Conservation (phyloP, 2,113 vertebrate species). For the Penelope pileata region DNA sequence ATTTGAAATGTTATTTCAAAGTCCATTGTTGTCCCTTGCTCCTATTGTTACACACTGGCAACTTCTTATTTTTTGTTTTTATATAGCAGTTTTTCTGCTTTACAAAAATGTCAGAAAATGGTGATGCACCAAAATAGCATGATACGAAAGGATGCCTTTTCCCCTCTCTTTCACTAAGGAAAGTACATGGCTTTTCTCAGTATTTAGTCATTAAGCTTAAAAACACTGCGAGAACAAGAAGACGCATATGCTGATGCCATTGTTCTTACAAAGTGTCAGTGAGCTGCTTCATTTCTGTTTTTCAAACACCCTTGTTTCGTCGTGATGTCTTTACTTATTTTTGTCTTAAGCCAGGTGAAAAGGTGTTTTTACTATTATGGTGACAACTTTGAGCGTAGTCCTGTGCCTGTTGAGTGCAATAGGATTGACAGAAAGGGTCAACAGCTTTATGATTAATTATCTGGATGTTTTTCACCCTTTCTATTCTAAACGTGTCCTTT, state of each 20-base stretch:
- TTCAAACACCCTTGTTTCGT: constrained; percentile 14
- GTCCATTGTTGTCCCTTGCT: neutral
- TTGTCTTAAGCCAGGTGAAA: neutral
- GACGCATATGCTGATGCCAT: neutral
- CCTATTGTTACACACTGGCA: neutral
- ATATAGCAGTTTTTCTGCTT: neutral
- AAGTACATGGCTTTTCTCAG: neutral
- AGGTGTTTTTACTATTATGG: neutral
- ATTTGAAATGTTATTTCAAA: neutral
- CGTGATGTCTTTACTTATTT: constrained; percentile 13
- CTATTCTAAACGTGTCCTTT: constrained; percentile 42
- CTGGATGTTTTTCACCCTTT: neutral
- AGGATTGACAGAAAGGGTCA: neutral
- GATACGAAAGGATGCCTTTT: neutral
- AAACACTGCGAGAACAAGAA: neutral
- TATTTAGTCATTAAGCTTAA: neutral
- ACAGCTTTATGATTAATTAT: neutral
- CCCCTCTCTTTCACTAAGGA: neutral
- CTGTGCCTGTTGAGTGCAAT: neutral
- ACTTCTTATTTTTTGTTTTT: neutral
- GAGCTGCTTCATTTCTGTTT: neutral
- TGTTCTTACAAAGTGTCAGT: neutral
- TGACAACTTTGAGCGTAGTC: neutral
- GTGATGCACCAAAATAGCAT: neutral
- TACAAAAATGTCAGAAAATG: neutral